Conservation (phyloP, 2,888 invertebrate species). For the Seira ritae region DNA sequence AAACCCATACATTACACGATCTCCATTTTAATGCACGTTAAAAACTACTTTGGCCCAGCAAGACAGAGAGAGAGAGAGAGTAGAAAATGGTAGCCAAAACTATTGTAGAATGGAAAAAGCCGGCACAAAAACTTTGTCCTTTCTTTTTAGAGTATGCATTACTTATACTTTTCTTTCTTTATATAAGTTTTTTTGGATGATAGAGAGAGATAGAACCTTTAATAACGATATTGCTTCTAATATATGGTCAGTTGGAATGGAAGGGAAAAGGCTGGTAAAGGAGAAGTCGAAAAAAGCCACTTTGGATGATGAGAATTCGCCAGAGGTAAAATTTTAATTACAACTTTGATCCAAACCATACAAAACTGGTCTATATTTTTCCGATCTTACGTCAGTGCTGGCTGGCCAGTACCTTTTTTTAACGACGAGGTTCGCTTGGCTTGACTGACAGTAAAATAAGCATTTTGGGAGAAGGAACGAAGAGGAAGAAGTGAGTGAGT, state of each 20-base stretch:
- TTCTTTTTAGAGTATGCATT: not conserved
- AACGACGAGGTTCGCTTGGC: not conserved
- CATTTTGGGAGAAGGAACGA: not conserved
- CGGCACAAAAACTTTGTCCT: not conserved
- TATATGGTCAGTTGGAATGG: constrained; percentile 1
- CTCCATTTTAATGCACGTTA: constrained; percentile 14
- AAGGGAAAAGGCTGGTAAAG: no score
- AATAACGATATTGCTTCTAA: not conserved
- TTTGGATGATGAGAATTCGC: constrained; percentile 58
- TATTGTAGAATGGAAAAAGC: not conserved
- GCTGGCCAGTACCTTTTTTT: not conserved
- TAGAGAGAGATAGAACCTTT: not conserved
- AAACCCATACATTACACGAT: constrained; percentile 9
- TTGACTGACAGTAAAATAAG: not conserved
- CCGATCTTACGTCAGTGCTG: constrained; percentile 40
- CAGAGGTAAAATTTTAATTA: constrained; percentile 62
- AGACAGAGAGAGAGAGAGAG: not conserved
- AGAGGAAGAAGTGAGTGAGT: constrained; percentile 1
- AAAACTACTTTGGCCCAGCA: not conserved
- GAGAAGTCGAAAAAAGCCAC: constrained; percentile 26
- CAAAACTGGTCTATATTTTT: constrained; percentile 53
- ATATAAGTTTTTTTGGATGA: no score
- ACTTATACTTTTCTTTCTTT: no score
- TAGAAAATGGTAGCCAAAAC: constrained; percentile 6
- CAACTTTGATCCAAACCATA: constrained; percentile 42